Conservation (phyloP, 2,888 invertebrate species). For the Eueremaeus valkanovi region DNA sequence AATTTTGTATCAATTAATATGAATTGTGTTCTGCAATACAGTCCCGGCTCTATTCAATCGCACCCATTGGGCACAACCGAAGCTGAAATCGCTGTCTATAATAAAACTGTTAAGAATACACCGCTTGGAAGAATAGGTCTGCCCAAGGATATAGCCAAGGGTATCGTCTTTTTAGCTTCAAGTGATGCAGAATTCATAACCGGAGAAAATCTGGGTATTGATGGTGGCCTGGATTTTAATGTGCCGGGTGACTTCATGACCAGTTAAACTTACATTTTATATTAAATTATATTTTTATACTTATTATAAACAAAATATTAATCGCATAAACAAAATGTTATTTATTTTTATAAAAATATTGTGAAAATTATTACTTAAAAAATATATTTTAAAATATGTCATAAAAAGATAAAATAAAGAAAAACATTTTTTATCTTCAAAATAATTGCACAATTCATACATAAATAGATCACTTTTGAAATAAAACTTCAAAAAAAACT, state of each 20-base stretch:
- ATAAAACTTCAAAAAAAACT: too few species aligned
- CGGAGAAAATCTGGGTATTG: slow-evolving; percentile 3
- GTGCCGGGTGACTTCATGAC: not conserved
- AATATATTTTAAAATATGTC: too few species aligned
- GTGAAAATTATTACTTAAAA: too few species aligned
- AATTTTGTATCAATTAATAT: not conserved
- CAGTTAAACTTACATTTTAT: too few species aligned
- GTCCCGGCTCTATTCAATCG: slow-evolving; percentile 26
- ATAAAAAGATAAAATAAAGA: too few species aligned
- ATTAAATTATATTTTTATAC: too few species aligned
- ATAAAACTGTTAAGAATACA: not conserved
- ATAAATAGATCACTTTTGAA: too few species aligned
- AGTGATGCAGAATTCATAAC: slow-evolving; percentile 37
- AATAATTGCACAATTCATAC: too few species aligned
- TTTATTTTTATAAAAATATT: too few species aligned
- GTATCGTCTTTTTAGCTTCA: slow-evolving; percentile 13
- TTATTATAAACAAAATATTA: too few species aligned
- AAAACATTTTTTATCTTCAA: too few species aligned
- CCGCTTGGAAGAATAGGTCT: slow-evolving; percentile 19
- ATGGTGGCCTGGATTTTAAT: slow-evolving; percentile 22
- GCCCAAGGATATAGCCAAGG: slow-evolving; percentile 34
- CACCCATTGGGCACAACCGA: not conserved
- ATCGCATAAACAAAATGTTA: too few species aligned
- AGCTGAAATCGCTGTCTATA: not conserved
- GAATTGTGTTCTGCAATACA: not conserved